These are phyloP conservation scores for Iguana delicatissima DNA, from an alignment of 2,797 vertebrate species.

Conservation along the genomic window DNA sequence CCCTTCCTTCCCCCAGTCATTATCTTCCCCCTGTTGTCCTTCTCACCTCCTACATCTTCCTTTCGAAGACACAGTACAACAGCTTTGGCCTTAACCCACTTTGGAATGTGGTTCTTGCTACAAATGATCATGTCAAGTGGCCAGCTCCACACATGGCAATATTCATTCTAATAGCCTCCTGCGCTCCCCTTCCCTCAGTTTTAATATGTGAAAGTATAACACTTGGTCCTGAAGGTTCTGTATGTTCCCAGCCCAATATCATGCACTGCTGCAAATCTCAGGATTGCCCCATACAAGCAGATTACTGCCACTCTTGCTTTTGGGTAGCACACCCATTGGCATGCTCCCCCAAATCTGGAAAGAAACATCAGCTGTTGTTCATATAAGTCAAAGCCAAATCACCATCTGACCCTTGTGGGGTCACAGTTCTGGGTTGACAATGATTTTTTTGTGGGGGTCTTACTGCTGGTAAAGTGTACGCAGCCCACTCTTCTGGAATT, in stretches of 20 bases:
- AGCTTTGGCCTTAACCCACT: no score
- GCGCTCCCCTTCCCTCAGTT: not conserved
- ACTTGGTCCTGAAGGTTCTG: not conserved
- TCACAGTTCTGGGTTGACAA: not conserved
- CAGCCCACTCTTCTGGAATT: not conserved
- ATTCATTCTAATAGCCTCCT: not conserved
- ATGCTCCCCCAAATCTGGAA: not conserved
- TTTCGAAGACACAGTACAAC: not conserved
- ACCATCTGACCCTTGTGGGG: not conserved
- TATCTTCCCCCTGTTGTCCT: no score
- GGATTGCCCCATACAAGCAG: not conserved
- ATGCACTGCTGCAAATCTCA: not conserved
- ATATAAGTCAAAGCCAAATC: not conserved
- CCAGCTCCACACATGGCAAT: no score
- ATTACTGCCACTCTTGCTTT: not conserved
- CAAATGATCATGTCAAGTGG: no score
- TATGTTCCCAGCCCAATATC: not conserved
- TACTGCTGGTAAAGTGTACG: not conserved
- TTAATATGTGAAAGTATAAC: not conserved
- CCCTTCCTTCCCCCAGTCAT: no score
- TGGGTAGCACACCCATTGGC: not conserved
- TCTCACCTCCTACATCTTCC: not conserved
- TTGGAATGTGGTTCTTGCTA: no score
- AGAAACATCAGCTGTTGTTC: not conserved
- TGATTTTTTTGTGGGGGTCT: not conserved